Evolutionary conservation across 2,888 invertebrate species (phyloP).

Genomic region (Protonemura montana): DNA sequence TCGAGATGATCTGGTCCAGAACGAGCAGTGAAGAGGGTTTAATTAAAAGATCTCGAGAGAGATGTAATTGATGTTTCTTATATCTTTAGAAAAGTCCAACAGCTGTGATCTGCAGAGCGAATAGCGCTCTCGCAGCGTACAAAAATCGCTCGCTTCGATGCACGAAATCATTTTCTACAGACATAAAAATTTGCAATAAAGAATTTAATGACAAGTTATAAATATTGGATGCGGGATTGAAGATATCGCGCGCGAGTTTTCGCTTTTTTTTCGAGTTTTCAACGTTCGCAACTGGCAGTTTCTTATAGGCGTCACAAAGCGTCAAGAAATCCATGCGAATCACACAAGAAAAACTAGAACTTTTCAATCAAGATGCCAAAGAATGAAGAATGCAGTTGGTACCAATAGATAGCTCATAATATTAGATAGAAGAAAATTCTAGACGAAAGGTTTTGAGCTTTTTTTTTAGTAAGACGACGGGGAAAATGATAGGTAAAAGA

Average conservation of each 20-base stretch:
- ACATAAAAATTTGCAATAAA: background rate
- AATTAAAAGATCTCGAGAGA: background rate
- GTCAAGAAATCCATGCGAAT: background rate
- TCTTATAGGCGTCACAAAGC: too few species aligned
- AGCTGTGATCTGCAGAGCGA: background rate
- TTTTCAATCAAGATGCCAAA: background rate
- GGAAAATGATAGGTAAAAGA: too few species aligned
- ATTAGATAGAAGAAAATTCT: too few species aligned
- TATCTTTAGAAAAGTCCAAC: background rate
- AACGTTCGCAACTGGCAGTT: too few species aligned
- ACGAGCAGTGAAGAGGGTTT: background rate
- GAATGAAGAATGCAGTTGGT: too few species aligned
- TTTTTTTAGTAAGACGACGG: too few species aligned
- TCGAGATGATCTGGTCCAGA: background rate
- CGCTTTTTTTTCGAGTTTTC: too few species aligned
- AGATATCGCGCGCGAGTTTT: background rate
- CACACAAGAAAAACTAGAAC: background rate
- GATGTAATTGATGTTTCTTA: slow-evolving; percentile 12
- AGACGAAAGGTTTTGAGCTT: too few species aligned
- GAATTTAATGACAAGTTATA: slow-evolving; percentile 7
- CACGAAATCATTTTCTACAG: background rate
- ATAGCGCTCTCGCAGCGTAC: background rate
- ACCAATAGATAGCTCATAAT: too few species aligned
- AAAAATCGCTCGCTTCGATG: background rate
- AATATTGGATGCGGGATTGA: background rate